phyloP scores from a whole-genome alignment of 1,140 invertebrate species.

The Cyclina sinensis region DNA sequence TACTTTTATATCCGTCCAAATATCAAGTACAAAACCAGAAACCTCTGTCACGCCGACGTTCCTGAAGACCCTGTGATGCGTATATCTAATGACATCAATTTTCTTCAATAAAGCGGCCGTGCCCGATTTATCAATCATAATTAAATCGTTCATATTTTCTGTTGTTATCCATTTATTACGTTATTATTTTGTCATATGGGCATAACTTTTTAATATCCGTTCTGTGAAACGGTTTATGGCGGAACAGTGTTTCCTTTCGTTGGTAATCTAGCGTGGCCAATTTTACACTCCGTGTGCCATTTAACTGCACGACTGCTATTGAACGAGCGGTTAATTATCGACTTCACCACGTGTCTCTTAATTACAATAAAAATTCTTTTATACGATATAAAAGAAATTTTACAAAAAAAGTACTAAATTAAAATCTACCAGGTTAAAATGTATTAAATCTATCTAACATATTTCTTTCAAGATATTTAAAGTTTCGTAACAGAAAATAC shows the following conservation, averaged over 20 bases:
- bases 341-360: no score
- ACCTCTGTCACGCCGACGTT: not conserved
- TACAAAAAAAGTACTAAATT: no score
- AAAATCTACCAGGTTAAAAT: no score
- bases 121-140: slow-evolving; percentile 62
- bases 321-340: no score
- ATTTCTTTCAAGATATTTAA: no score
- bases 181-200: slow-evolving; percentile 58
- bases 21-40: slow-evolving; percentile 10
- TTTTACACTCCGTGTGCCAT: not conserved
- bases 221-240: slow-evolving; percentile 44
- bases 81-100: slow-evolving; percentile 41
- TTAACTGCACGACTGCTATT: no score
- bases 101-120: slow-evolving; percentile 51
- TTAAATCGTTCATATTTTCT: slow-evolving; percentile 55
- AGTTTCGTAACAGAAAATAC: no score
- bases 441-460: no score
- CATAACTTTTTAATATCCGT: slow-evolving; percentile 62
- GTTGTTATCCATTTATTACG: slow-evolving; percentile 43
- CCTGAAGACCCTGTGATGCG: slow-evolving; percentile 43
- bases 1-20: no score
- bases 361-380: no score
- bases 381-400: no score
- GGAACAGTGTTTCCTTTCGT: slow-evolving; percentile 12
- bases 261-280: not conserved